phyloP scores from a whole-genome alignment of 2,888 invertebrate species.

The Acanthacorydalis orientalis region DNA sequence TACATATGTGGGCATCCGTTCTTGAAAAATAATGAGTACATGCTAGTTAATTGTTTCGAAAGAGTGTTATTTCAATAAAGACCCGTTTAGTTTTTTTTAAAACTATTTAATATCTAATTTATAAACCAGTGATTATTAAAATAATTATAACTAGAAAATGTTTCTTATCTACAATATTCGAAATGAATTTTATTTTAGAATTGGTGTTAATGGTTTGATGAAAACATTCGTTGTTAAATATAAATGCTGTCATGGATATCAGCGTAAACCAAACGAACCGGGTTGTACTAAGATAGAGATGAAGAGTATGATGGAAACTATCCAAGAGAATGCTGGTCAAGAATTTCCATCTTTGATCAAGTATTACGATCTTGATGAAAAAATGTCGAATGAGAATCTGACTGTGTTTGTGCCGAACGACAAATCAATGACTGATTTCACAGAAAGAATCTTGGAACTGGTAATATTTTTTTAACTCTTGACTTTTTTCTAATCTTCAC shows the following conservation, averaged over 20 bases:
- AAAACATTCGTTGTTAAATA: constrained; percentile 43
- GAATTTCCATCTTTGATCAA: constrained; percentile 38
- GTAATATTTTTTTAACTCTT: too few species aligned
- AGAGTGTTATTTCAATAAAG: too few species aligned
- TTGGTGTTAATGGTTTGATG: constrained; percentile 37
- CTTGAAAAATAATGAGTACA: too few species aligned
- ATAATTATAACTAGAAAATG: too few species aligned
- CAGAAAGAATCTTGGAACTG: constrained; percentile 32
- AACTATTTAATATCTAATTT: too few species aligned
- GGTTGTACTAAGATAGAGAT: constrained; percentile 33
- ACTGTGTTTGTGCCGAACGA: constrained; percentile 48
- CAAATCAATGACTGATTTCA: constrained; percentile 37
- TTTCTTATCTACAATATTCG: constrained; percentile 1
- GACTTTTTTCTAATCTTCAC: too few species aligned
- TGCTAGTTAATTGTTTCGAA: too few species aligned
- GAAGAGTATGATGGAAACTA: constrained; percentile 34
- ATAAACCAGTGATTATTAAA: too few species aligned
- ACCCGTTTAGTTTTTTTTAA: too few species aligned
- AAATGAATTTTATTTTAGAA: constrained; percentile 21
- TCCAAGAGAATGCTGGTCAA: constrained; percentile 36
- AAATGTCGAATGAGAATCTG: constrained; percentile 32
- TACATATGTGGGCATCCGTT: too few species aligned
- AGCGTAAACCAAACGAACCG: constrained; percentile 21
- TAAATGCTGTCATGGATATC: constrained; percentile 52
- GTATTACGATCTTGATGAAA: constrained; percentile 30